Evolutionary conservation across 2,797 vertebrate genomes (phyloP), one percentile per base, ranked within the genome.

Genomic region (Argya squamiceps): DNA sequence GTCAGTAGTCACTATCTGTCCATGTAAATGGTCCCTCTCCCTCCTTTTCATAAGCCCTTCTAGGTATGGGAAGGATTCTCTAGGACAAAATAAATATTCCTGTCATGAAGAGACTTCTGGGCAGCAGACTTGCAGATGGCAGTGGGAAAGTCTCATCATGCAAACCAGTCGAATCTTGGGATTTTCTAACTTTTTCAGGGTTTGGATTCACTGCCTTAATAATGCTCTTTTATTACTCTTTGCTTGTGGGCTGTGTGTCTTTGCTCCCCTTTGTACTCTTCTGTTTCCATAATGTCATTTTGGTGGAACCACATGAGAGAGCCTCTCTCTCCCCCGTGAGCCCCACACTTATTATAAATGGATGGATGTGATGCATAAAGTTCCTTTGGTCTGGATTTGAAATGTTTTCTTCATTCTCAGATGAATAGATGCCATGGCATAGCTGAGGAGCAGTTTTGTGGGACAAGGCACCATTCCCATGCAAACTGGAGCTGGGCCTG

Each of bases 161-260:
- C 3, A 76, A 79, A 36, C 36, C 50, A 65, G 23, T 21, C 52
- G 50, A 84, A n/a, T 67, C 36, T 47, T 67, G 44, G 4, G 15
- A 56, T 49, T 83, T 79, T 9, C 55, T 44, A 50, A 55, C 67
- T 49, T 89, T 39, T 78, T n/a, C 47, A 70, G 26, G 26, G 8
- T 41, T 91, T 80, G 47, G 47, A 92, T 89, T 94, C 73, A 49
- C 56, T 53, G 60, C 41, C 41, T 83, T 36, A 52, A 62, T 76
- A 82, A 39, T 27, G 6, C 24, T 85, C 1, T 52, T 88, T 78
- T 62, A 50, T 59, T 73, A 19, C 43, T 29, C 8, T 43, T 89
- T 8, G 9, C 27, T 29, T 58, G 36, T 71, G 62, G 52, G 24
- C 46, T 10, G 0, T 19, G 36, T 52, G 44, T 7, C 4, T 67